These are phyloP conservation scores for Thamnophis sirtalis DNA, from an alignment of 2,113 vertebrate genomes.

Conservation along the genomic window DNA sequence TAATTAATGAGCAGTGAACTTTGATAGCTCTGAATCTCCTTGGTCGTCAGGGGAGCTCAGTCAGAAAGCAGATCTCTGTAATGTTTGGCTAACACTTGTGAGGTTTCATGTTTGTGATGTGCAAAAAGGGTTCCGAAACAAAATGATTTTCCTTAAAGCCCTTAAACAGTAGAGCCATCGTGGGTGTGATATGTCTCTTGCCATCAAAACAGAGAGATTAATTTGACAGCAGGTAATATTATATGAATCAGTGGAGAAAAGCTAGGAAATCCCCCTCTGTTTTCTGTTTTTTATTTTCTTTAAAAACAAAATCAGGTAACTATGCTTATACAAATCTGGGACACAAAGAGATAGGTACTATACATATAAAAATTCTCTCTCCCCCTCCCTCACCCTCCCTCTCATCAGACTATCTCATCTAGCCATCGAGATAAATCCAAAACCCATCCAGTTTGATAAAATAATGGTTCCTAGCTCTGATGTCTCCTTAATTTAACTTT, in stretches of 20 bases:
- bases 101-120: neutral
- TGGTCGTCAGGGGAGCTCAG: neutral
- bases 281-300: neutral
- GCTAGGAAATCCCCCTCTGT: neutral
- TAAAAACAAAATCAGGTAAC: neutral
- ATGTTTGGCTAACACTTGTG: neutral
- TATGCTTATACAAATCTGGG: neutral
- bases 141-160: neutral
- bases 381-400: no score
- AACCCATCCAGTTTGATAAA: neutral
- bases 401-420: neutral
- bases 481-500: neutral
- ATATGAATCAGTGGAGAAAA: neutral
- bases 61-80: neutral
- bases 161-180: neutral
- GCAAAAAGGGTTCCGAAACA: neutral
- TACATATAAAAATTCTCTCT: neutral
- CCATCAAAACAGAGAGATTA: neutral
- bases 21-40: neutral
- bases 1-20: neutral
- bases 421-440: neutral
- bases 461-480: neutral
- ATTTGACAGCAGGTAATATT: neutral
- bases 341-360: neutral
- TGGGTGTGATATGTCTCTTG: neutral